phyloP scores from a whole-genome alignment of 1,140 invertebrate species.

The Hyposmocoma kahamanoa region DNA sequence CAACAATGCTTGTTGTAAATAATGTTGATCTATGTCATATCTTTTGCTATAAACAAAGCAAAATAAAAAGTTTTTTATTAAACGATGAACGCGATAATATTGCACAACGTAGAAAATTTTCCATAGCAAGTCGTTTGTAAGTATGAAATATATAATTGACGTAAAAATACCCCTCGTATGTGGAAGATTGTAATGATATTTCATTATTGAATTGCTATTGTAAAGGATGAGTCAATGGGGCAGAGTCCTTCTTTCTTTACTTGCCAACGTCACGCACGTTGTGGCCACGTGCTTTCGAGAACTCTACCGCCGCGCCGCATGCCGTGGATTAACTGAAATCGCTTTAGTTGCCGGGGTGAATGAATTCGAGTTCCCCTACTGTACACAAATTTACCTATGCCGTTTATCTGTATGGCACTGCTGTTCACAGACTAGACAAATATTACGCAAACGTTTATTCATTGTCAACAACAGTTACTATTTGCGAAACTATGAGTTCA shows the following conservation, averaged over 20 bases:
- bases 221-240: slow-evolving; percentile 32
- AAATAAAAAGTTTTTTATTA: too few relatives aligned
- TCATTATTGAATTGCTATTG: slow-evolving; percentile 10
- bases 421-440: too few relatives aligned
- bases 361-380: background rate
- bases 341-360: background rate
- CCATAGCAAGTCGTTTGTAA: background rate
- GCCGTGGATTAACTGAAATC: slow-evolving; percentile 4
- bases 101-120: background rate
- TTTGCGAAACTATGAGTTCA: slow-evolving; percentile 1
- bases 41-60: too few relatives aligned
- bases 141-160: background rate
- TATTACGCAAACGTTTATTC: too few relatives aligned
- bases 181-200: background rate
- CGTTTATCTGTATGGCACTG: too few relatives aligned
- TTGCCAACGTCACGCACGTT: slow-evolving; percentile 20
- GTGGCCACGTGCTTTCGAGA: slow-evolving; percentile 16
- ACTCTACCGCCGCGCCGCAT: background rate
- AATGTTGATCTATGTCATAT: too few relatives aligned
- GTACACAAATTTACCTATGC: too few relatives aligned
- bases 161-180: background rate
- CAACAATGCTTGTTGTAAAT: too few relatives aligned
- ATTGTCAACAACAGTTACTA: background rate
- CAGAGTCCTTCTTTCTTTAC: slow-evolving; percentile 30
- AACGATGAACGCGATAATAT: background rate